These are phyloP conservation scores for Synergus itoensis DNA, from an alignment of 2,888 invertebrate genomes.

Conservation along the genomic window DNA sequence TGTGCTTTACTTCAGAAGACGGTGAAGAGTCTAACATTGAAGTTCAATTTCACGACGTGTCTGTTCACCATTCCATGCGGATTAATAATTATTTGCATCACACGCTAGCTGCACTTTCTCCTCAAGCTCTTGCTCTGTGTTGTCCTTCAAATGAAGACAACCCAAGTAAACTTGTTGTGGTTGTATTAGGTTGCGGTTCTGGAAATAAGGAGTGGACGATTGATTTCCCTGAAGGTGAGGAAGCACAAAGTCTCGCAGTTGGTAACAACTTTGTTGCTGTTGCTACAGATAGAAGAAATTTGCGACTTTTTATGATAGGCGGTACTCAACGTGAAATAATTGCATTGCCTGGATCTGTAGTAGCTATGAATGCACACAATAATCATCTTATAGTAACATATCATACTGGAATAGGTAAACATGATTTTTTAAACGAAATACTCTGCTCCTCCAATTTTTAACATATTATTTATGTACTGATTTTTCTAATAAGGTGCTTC, in stretches of 20 bases:
- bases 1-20: constrained; percentile 87
- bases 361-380: constrained; percentile 83
- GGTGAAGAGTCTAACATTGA: constrained; percentile 87
- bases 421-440: not conserved
- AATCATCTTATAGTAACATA: constrained; percentile 84
- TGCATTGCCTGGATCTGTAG: constrained; percentile 86
- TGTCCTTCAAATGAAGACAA: constrained; percentile 80
- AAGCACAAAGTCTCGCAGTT: constrained; percentile 83
- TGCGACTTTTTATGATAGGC: constrained; percentile 91
- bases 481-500: constrained; percentile 70
- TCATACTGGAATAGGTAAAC: constrained; percentile 81
- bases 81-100: constrained; percentile 92
- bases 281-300: constrained; percentile 86
- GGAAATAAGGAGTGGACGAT: constrained; percentile 93
- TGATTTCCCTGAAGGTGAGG: constrained; percentile 88
- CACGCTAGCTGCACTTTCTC: constrained; percentile 92
- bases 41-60: constrained; percentile 96
- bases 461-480: constrained; percentile 13
- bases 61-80: constrained; percentile 93
- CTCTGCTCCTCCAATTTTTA: not conserved
- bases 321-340: constrained; percentile 92
- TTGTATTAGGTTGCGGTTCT: constrained; percentile 78
- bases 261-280: constrained; percentile 88
- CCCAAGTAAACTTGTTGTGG: constrained; percentile 80
- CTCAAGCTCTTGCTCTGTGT: constrained; percentile 89